A percentile compares a stretch with the other conserved stretches of the same genome.
Conservation (phyloP, 1,140 invertebrate species). For the Zaprionus lachaisei region DNA sequence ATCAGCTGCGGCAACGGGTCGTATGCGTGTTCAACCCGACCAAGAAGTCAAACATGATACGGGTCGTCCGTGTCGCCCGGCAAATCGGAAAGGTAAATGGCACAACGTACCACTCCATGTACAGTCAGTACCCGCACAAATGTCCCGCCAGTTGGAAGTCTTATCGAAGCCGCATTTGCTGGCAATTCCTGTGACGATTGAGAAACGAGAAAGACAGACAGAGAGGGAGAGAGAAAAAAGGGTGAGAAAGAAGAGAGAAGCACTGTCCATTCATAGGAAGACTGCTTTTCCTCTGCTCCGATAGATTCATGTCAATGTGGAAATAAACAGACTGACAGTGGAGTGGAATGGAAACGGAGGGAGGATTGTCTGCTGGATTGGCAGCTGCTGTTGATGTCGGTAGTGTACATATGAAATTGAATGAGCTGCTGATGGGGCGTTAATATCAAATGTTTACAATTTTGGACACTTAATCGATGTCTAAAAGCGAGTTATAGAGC, state of each 20-base stretch:
- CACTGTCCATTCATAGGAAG: neutral
- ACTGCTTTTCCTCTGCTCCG: neutral
- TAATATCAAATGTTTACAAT: constrained; percentile 7
- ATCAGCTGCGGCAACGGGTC: constrained; percentile 3
- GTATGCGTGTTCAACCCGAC: constrained; percentile 15
- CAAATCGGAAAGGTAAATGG: no score
- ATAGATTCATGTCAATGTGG: constrained; percentile 8
- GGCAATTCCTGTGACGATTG: constrained; percentile 61
- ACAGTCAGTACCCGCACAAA: constrained; percentile 18
- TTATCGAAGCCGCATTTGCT: constrained; percentile 63
- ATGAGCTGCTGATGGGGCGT: neutral
- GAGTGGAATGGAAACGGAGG: neutral
- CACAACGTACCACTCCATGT: neutral
- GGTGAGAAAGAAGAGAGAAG: neutral
- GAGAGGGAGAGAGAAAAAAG: neutral
- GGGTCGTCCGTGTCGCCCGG: constrained; percentile 1
- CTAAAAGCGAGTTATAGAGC: neutral
- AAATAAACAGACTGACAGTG: constrained; percentile 13
- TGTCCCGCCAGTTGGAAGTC: neutral
- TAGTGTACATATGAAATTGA: constrained; percentile 5
- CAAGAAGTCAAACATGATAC: constrained; percentile 28
- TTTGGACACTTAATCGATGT: constrained; percentile 27
- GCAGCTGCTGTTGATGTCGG: neutral
- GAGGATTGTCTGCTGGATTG: neutral
- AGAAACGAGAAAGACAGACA: neutral